A percentile compares a stretch with the other conserved stretches of the same genome.
Conservation (phyloP, 2,113 vertebrate species). For the Chroicocephalus ridibundus region DNA sequence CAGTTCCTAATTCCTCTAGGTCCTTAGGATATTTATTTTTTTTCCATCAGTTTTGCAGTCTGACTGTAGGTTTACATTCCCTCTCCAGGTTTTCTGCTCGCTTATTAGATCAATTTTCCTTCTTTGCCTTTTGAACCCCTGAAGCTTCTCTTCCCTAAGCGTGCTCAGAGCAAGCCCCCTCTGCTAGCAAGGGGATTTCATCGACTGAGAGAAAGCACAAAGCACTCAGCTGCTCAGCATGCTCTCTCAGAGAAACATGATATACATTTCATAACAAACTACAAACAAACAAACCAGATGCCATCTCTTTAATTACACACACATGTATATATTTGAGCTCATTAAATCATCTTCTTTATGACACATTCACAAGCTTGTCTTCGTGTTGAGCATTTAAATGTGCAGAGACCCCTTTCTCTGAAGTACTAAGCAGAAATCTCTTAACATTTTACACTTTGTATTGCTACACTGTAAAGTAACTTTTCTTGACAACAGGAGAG, state of each 20-base stretch:
- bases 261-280: background rate
- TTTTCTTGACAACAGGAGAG: background rate
- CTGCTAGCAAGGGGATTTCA: background rate
- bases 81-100: background rate
- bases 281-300: background rate
- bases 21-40: background rate
- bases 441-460: background rate
- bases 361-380: background rate
- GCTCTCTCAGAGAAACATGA: background rate
- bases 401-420: background rate
- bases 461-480: background rate
- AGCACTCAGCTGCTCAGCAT: background rate
- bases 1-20: background rate
- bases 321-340: background rate
- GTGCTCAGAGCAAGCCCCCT: background rate
- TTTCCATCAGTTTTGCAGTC: background rate
- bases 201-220: background rate
- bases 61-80: background rate
- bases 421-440: background rate
- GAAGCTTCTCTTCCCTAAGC: background rate
- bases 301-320: background rate
- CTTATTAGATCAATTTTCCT: background rate
- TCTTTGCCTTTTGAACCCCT: background rate
- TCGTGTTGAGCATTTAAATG: background rate
- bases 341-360: background rate